phyloP scores from a whole-genome alignment of 2,797 vertebrate species.

The Mormyrops attenuatus region DNA sequence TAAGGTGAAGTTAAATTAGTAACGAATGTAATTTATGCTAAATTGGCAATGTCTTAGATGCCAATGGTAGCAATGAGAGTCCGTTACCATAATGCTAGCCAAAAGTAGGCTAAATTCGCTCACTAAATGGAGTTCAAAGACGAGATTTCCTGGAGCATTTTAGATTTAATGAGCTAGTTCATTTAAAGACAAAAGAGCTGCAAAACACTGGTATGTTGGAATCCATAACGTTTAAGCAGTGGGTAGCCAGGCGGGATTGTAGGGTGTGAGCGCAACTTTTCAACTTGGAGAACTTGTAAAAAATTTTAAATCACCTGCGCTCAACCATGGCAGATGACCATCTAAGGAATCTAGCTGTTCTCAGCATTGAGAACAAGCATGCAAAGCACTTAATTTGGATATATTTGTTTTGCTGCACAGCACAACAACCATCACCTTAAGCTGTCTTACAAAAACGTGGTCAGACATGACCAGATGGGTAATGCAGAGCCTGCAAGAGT shows the following conservation, averaged over 20 bases:
- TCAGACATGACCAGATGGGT: neutral
- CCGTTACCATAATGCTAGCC: neutral
- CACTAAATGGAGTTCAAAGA: neutral
- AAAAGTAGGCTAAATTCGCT: neutral
- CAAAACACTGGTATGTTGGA: neutral
- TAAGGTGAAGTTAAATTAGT: neutral
- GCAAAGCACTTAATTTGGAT: neutral
- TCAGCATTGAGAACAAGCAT: neutral
- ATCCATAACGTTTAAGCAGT: neutral
- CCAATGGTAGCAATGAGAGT: neutral
- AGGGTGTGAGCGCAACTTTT: neutral
- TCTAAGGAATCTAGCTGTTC: neutral
- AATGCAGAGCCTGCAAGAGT: neutral
- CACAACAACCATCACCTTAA: neutral
- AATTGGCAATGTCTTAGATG: neutral
- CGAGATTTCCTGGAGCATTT: neutral
- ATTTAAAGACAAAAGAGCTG: neutral
- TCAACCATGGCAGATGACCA: neutral
- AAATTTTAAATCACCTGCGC: neutral
- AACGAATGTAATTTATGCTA: neutral
- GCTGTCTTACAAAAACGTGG: neutral
- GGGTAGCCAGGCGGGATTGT: neutral
- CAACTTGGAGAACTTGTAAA: neutral
- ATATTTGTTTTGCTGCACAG: neutral
- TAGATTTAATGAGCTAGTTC: neutral